These are phyloP conservation scores for Eucera pruinosa DNA, from an alignment of 2,888 invertebrate genomes.

Conservation along the genomic window DNA sequence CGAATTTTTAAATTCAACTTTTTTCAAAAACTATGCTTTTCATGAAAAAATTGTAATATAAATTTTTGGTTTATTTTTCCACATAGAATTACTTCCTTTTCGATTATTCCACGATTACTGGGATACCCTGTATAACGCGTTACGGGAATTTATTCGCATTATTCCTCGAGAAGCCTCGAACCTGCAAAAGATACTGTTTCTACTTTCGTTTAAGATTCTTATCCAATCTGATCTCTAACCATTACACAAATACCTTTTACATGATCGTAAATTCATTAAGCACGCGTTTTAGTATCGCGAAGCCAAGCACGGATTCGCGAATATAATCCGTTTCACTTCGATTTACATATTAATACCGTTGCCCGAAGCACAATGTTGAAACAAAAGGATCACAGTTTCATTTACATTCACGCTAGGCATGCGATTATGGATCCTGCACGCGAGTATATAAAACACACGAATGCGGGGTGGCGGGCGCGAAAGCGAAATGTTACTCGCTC, in stretches of 20 bases:
- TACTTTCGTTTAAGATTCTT: constrained; percentile 39
- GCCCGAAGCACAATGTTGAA: background rate
- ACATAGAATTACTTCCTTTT: no score
- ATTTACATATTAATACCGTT: constrained; percentile 26
- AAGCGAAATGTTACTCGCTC: constrained; percentile 66
- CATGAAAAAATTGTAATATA: no score
- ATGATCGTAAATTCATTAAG: constrained; percentile 31
- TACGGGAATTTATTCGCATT: background rate
- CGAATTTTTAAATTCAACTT: no score
- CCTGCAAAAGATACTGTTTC: background rate
- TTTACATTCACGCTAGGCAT: constrained; percentile 41
- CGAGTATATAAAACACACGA: constrained; percentile 20
- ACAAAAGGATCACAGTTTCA: constrained; percentile 44
- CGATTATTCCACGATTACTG: background rate
- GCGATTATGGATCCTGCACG: constrained; percentile 40
- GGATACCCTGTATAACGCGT: background rate
- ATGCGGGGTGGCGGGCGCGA: constrained; percentile 52
- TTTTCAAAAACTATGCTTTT: no score
- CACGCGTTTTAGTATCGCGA: constrained; percentile 1
- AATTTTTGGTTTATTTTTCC: no score
- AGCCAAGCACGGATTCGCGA: background rate
- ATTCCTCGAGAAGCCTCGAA: background rate
- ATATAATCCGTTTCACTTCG: no score
- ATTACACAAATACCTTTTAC: constrained; percentile 19
- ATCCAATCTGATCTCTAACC: constrained; percentile 1